Evolutionary conservation across 2,888 invertebrate genomes (phyloP).

Genomic region (Galeruca laticollis): DNA sequence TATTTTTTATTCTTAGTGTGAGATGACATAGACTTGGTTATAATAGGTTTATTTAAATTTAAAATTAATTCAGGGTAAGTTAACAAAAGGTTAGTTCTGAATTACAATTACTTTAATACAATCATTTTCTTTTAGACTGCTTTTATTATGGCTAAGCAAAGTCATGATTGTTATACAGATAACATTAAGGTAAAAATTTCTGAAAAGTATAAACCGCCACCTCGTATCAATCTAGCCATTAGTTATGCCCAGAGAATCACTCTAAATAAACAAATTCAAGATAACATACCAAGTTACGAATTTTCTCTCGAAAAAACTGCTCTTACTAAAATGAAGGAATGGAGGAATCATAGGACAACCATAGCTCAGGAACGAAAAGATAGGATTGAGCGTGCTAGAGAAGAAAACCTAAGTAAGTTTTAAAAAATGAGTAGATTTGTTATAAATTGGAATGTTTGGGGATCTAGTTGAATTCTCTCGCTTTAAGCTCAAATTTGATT

Average conservation of each 20-base stretch:
- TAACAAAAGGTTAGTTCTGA: conserved; percentile 17
- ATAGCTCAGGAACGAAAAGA: conserved; percentile 72
- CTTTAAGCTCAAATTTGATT: too few species aligned
- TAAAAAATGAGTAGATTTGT: too few species aligned
- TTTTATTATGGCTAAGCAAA: conserved; percentile 56
- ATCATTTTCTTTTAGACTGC: conserved; percentile 27
- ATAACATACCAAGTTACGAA: conserved; percentile 75
- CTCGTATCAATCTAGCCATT: conserved; percentile 74
- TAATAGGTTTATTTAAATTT: conserved; percentile 21
- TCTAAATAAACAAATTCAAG: conserved; percentile 69
- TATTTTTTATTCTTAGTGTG: conserved; percentile 21
- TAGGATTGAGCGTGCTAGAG: conserved; percentile 68
- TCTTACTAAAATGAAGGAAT: conserved; percentile 78
- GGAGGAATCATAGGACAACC: conserved; percentile 75
- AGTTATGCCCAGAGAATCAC: conserved; percentile 70
- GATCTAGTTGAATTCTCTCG: too few species aligned
- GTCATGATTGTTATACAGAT: conserved; percentile 75
- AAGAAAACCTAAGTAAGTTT: conserved; percentile 48
- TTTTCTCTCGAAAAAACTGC: conserved; percentile 81
- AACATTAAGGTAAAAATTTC: conserved; percentile 90
- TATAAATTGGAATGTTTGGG: too few species aligned
- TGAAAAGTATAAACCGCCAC: conserved; percentile 87
- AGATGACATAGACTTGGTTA: conserved; percentile 22
- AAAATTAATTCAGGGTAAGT: conserved; percentile 16
- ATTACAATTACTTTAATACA: not conserved